These are phyloP conservation scores for Diuraphis noxia DNA, from an alignment of 1,140 invertebrate genomes.

Conservation along the genomic window DNA sequence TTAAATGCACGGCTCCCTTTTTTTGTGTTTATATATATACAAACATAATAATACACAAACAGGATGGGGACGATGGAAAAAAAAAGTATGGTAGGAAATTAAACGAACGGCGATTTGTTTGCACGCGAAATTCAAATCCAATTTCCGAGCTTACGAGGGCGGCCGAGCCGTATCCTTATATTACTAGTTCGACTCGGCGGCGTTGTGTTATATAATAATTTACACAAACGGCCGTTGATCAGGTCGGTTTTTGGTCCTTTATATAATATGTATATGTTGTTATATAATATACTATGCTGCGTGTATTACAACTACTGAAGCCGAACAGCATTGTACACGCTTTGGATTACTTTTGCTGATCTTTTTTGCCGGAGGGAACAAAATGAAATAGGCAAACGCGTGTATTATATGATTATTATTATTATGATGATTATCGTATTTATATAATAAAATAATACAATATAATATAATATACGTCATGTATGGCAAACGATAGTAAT, in stretches of 20 bases:
- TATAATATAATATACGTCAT: background rate
- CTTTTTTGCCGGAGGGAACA: constrained; percentile 6
- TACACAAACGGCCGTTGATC: constrained; percentile 32
- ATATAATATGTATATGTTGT: background rate
- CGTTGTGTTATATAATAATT: background rate
- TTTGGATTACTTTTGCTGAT: background rate
- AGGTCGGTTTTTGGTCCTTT: constrained; percentile 28
- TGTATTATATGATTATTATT: background rate
- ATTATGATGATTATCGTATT: background rate
- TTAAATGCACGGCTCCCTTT: constrained; percentile 16
- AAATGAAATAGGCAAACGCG: constrained; percentile 3
- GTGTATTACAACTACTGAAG: background rate
- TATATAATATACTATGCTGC: background rate
- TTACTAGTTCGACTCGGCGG: background rate
- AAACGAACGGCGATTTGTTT: constrained; percentile 52
- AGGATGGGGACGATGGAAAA: background rate
- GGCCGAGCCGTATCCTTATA: background rate
- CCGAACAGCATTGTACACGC: background rate
- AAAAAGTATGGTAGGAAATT: constrained; percentile 24
- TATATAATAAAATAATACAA: background rate
- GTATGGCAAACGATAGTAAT: background rate
- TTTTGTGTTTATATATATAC: background rate
- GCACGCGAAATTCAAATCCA: constrained; percentile 52
- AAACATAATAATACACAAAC: background rate
- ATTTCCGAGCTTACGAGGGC: constrained; percentile 26